These are phyloP conservation scores for Papilio aristodemus DNA, from an alignment of 1,140 invertebrate species.

Conservation along the genomic window DNA sequence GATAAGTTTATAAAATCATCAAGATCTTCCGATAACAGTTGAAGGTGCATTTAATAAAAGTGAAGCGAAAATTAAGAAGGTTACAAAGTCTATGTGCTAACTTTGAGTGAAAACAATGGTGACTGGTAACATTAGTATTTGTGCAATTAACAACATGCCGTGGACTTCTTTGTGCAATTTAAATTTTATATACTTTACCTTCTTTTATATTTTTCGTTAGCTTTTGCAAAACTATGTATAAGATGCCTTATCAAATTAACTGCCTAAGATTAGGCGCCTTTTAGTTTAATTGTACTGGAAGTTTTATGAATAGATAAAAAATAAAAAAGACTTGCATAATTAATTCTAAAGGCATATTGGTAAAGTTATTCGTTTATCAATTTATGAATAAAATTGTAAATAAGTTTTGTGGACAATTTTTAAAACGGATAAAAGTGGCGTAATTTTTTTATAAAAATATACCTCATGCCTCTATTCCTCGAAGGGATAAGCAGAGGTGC, in stretches of 20 bases:
- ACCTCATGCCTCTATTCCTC: no score
- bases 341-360: background rate
- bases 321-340: background rate
- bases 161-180: conserved; percentile 13
- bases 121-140: conserved; percentile 45
- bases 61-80: conserved; percentile 48
- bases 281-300: background rate
- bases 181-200: conserved; percentile 24
- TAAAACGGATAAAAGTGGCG: no score
- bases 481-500: no score
- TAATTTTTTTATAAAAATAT: no score
- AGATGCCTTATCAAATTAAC: background rate
- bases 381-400: no score
- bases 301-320: background rate
- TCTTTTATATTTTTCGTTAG: background rate
- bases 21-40: conserved; percentile 59
- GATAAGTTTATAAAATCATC: conserved; percentile 59
- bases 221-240: conserved; percentile 20
- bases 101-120: conserved; percentile 60
- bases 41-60: conserved; percentile 49
- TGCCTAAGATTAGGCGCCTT: background rate
- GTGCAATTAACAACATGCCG: conserved; percentile 43
- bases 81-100: conserved; percentile 59
- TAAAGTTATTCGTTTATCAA: background rate
- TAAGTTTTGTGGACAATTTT: no score